A percentile compares a stretch with the other conserved stretches of the same genome.
These are phyloP conservation scores for Cydia fagiglandana DNA, from an alignment of 1,140 invertebrate species.

Conservation along the genomic window DNA sequence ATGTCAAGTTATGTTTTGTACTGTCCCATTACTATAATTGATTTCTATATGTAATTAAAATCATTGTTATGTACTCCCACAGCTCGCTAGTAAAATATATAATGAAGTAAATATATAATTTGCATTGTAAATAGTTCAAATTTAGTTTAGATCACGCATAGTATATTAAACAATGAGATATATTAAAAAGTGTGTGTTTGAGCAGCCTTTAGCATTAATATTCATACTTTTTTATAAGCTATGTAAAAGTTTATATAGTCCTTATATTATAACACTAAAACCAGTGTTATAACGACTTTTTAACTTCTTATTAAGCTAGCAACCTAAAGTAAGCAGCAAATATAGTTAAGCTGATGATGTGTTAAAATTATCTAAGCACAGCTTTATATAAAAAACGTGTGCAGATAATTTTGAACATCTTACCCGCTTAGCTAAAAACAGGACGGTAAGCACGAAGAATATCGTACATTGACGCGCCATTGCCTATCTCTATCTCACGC, in stretches of 20 bases:
- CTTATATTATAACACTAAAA: too few relatives aligned
- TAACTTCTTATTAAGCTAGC: background rate
- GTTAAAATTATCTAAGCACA: too few relatives aligned
- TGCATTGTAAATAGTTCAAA: conserved; percentile 22
- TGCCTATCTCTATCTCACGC: too few relatives aligned
- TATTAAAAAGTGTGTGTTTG: background rate
- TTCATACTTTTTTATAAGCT: background rate
- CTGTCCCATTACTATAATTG: background rate
- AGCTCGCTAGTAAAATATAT: background rate
- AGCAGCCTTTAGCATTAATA: background rate
- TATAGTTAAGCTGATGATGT: too few relatives aligned
- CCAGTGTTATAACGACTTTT: background rate
- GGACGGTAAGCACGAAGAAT: too few relatives aligned
- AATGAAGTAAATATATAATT: conserved; percentile 10
- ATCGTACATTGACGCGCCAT: too few relatives aligned
- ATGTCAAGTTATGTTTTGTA: background rate
- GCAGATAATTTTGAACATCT: too few relatives aligned
- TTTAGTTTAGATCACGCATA: conserved; percentile 16
- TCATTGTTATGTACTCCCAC: background rate
- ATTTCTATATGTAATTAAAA: background rate
- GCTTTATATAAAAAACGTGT: too few relatives aligned
- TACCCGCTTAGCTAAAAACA: too few relatives aligned
- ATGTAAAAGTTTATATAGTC: background rate
- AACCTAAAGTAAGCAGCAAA: too few relatives aligned
- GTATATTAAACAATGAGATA: conserved; percentile 19